Evolutionary conservation across 2,113 vertebrate species (phyloP).

Genomic region (Platysteira castanea): DNA sequence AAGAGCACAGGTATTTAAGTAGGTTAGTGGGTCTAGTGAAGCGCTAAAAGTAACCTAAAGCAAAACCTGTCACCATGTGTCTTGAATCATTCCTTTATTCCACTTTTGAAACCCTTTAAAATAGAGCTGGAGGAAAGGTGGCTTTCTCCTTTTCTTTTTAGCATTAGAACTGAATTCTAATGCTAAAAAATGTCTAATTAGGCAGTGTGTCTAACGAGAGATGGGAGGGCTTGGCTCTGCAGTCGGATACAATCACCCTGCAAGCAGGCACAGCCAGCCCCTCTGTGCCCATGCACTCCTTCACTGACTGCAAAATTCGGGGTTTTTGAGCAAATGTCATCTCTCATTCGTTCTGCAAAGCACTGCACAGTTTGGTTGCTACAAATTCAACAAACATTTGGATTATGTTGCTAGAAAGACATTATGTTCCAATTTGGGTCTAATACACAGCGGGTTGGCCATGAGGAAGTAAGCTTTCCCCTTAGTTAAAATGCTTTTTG

Average conservation of each 20-base stretch:
- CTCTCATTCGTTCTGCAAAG: not conserved
- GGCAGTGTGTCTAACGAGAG: not conserved
- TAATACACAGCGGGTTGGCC: not conserved
- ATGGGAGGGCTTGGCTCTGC: not conserved
- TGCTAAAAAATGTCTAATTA: too few species aligned
- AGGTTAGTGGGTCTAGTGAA: conserved; percentile 41
- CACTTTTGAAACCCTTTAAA: not conserved
- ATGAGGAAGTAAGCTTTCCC: not conserved
- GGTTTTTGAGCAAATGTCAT: not conserved
- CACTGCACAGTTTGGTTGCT: not conserved
- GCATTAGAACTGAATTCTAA: too few species aligned
- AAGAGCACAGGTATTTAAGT: conserved; percentile 29
- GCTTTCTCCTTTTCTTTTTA: not conserved
- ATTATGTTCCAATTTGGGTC: not conserved
- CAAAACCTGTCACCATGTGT: conserved; percentile 23
- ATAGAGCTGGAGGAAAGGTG: not conserved
- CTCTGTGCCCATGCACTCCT: not conserved
- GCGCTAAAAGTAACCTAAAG: conserved; percentile 45
- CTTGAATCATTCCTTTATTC: conserved; percentile 26
- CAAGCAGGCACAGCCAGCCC: not conserved
- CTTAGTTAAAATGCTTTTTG: not conserved
- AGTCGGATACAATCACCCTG: not conserved
- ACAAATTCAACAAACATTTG: not conserved
- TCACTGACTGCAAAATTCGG: not conserved
- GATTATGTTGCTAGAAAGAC: not conserved